Conservation (phyloP, 2,113 vertebrate species). For the Vidua macroura region DNA sequence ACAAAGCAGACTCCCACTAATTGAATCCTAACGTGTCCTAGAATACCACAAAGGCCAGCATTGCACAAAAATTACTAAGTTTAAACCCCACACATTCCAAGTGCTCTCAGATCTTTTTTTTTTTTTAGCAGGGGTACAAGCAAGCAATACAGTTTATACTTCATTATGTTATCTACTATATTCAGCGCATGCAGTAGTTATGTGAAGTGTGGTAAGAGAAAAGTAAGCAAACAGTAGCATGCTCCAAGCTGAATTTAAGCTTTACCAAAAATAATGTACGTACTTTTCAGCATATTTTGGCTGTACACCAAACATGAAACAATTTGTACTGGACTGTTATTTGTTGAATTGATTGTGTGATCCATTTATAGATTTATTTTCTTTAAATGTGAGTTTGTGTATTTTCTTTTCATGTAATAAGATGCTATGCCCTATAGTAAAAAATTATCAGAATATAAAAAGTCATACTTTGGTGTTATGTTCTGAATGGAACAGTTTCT, state of each 20-base stretch:
- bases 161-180: neutral
- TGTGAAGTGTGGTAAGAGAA: neutral
- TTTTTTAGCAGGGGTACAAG: neutral
- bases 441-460: neutral
- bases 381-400: neutral
- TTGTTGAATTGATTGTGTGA: neutral
- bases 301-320: neutral
- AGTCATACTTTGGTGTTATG: neutral
- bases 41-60: neutral
- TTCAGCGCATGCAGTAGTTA: neutral
- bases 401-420: neutral
- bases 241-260: neutral
- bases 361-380: neutral
- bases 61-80: neutral
- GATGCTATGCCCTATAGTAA: neutral
- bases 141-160: neutral
- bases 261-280: slow-evolving; percentile 1
- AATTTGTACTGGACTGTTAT: neutral
- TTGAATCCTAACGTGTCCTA: neutral
- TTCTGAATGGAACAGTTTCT: neutral
- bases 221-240: neutral
- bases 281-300: neutral
- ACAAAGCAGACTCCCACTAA: neutral
- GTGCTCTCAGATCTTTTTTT: neutral
- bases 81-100: neutral